phyloP scores from a whole-genome alignment of 1,140 invertebrate species.

The Aphaenogaster rudis region DNA sequence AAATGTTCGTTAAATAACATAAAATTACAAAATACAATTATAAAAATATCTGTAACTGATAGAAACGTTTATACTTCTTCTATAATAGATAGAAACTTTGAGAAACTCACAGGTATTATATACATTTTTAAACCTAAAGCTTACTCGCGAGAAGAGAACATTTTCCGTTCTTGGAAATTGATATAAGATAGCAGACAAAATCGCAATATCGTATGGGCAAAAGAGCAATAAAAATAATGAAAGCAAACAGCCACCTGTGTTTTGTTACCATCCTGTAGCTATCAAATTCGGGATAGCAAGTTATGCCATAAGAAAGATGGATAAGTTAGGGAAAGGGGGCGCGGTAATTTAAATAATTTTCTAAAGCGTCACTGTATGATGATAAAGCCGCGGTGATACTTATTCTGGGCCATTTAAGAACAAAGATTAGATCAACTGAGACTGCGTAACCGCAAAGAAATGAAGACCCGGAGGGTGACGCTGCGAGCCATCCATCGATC shows the following conservation, averaged over 20 bases:
- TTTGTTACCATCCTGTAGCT: background rate
- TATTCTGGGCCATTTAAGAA: conserved; percentile 12
- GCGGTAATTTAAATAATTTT: conserved; percentile 29
- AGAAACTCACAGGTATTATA: background rate
- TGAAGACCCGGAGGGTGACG: background rate
- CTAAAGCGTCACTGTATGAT: background rate
- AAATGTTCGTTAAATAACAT: background rate
- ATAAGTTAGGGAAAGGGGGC: background rate
- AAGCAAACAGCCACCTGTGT: background rate
- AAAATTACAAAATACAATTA: conserved; percentile 6
- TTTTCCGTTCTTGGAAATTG: background rate
- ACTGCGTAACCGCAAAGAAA: conserved; percentile 26
- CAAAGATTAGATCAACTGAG: conserved; percentile 29
- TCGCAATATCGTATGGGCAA: background rate
- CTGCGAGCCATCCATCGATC: conserved; percentile 19
- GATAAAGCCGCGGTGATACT: conserved; percentile 10
- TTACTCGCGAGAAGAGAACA: background rate
- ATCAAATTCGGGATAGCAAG: conserved; percentile 1
- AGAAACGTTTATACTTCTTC: background rate
- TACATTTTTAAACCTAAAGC: background rate
- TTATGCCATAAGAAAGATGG: background rate
- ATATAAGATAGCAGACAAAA: background rate
- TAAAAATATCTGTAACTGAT: background rate
- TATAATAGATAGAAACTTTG: background rate
- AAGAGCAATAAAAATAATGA: conserved; percentile 18